Evolutionary conservation across 2,888 invertebrate genomes (phyloP).

Genomic region (Merodon equestris): DNA sequence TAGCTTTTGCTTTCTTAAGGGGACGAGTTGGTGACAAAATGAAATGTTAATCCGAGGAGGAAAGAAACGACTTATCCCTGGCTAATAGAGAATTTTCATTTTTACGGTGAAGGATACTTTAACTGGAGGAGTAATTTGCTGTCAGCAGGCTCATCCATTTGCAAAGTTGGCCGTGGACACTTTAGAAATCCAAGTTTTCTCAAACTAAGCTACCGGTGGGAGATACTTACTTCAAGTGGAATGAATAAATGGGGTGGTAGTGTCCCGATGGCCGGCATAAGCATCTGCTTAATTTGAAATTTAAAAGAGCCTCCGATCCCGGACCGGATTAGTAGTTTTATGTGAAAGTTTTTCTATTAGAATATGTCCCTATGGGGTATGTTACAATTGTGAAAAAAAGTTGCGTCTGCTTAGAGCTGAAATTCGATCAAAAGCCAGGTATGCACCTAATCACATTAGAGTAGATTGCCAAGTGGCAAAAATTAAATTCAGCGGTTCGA

Average conservation of each 20-base stretch:
- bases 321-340: too few species aligned
- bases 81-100: constrained; percentile 50
- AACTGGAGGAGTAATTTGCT: constrained; percentile 21
- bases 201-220: constrained; percentile 5
- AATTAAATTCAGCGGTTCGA: too few species aligned
- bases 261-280: constrained; percentile 8
- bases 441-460: too few species aligned
- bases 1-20: constrained; percentile 26
- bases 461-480: too few species aligned
- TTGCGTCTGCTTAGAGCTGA: too few species aligned
- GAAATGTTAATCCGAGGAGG: constrained; percentile 44
- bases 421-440: too few species aligned
- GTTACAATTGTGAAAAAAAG: too few species aligned
- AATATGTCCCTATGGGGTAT: too few species aligned
- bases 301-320: constrained; percentile 14
- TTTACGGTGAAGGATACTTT: constrained; percentile 34
- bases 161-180: neutral
- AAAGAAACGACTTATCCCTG: constrained; percentile 26
- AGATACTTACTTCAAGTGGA: too few species aligned
- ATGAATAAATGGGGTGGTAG: too few species aligned
- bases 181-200: constrained; percentile 30
- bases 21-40: constrained; percentile 21
- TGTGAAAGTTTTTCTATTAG: too few species aligned
- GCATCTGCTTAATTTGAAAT: constrained; percentile 43
- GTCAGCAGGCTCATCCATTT: neutral